phyloP scores from a whole-genome alignment of 2,888 invertebrate species.

The Andrena camellia region DNA sequence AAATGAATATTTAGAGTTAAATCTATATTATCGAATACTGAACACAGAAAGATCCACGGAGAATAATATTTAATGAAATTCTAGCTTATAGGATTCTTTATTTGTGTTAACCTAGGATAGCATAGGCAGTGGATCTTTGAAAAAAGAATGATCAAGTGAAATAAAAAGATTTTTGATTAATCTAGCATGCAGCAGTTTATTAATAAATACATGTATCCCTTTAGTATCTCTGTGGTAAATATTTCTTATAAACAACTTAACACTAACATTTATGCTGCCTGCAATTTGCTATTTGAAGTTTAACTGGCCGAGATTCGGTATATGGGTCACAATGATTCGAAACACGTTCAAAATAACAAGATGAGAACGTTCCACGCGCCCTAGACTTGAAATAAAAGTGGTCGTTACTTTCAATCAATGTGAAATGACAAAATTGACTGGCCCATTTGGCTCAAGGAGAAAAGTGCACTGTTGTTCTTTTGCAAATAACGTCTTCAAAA shows the following conservation, averaged over 20 bases:
- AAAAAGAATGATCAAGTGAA: background rate
- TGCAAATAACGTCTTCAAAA: background rate
- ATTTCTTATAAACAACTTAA: conserved; percentile 12
- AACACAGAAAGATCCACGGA: background rate
- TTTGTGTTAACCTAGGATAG: background rate
- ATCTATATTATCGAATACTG: background rate
- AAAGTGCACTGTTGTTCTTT: background rate
- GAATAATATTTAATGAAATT: background rate
- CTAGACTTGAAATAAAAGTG: conserved; percentile 27
- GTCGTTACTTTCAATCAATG: conserved; percentile 52
- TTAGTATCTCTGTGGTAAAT: background rate
- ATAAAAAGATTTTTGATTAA: no score
- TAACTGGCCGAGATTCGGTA: conserved; percentile 25
- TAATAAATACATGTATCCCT: background rate
- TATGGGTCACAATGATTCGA: conserved; percentile 30
- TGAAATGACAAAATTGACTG: conserved; percentile 36
- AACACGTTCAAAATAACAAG: conserved; percentile 22
- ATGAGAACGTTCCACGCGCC: background rate
- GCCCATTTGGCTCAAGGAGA: background rate
- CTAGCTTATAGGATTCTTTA: background rate
- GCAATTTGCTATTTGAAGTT: conserved; percentile 38
- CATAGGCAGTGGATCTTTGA: background rate
- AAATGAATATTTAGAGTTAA: background rate
- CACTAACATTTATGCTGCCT: background rate
- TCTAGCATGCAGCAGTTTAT: no score